phyloP scores from a whole-genome alignment of 2,888 invertebrate species.

The Xylota segnis region DNA sequence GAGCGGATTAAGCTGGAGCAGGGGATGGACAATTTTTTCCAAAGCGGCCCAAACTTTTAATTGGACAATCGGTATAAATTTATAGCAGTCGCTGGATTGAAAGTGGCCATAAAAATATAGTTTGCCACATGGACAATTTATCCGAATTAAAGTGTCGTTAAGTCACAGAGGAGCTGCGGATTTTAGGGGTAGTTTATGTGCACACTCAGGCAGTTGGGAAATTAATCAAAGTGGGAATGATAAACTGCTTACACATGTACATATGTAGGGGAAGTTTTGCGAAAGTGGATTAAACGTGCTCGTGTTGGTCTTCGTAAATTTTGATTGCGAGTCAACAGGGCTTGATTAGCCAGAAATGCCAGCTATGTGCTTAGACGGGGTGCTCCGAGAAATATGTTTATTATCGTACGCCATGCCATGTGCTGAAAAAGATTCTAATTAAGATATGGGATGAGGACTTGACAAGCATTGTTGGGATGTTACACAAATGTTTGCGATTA shows the following conservation, averaged over 20 bases:
- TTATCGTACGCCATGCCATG: no score
- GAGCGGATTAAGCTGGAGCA: conserved; percentile 19
- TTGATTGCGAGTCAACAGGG: neutral
- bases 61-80: conserved; percentile 63
- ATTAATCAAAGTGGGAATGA: conserved; percentile 15
- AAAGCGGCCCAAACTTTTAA: conserved; percentile 54
- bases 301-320: neutral
- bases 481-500: no score
- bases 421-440: no score
- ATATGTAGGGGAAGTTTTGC: neutral
- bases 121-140: conserved; percentile 60
- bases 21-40: conserved; percentile 7
- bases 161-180: neutral
- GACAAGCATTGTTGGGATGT: no score
- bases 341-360: neutral
- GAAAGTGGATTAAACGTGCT: neutral
- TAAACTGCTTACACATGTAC: neutral
- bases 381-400: no score
- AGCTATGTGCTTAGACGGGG: no score
- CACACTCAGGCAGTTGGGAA: neutral
- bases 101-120: conserved; percentile 59
- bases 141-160: conserved; percentile 61
- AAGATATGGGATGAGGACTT: no score
- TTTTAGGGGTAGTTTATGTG: conserved; percentile 19
- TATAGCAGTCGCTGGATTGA: conserved; percentile 41